Conservation (phyloP, 2,888 invertebrate genomes). For the Bedellia somnulentella region DNA sequence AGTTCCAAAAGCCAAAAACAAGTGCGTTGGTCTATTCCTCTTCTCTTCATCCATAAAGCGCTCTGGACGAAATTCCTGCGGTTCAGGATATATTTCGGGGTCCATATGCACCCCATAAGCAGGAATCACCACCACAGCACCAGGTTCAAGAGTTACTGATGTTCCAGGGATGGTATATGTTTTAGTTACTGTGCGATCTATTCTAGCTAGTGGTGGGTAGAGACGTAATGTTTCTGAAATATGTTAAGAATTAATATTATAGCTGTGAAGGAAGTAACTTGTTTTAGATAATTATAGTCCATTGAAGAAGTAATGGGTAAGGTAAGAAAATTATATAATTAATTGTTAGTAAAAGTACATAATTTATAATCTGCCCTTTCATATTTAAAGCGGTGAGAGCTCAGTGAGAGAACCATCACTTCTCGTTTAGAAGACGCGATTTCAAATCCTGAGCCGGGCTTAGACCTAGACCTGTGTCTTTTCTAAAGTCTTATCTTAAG, state of each 20-base stretch:
- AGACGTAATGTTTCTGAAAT: slow-evolving; percentile 59
- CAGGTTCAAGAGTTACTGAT: slow-evolving; percentile 37
- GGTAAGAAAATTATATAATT: neutral
- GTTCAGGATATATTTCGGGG: slow-evolving; percentile 55
- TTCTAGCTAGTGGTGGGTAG: slow-evolving; percentile 55
- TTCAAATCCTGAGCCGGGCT: too few species aligned
- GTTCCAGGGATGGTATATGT: slow-evolving; percentile 53
- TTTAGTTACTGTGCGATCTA: slow-evolving; percentile 57
- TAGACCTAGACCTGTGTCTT: too few species aligned
- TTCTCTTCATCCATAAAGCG: slow-evolving; percentile 58
- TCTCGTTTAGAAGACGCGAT: too few species aligned
- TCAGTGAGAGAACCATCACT: too few species aligned
- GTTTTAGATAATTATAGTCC: too few species aligned
- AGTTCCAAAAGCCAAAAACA: slow-evolving; percentile 56
- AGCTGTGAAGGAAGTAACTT: too few species aligned
- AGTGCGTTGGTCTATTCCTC: slow-evolving; percentile 40
- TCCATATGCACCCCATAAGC: slow-evolving; percentile 56
- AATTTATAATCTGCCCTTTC: too few species aligned
- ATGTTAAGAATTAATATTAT: too few species aligned
- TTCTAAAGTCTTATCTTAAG: too few species aligned
- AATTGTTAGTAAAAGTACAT: too few species aligned
- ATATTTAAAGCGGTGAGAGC: too few species aligned
- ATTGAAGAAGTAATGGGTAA: too few species aligned
- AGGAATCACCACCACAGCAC: slow-evolving; percentile 43
- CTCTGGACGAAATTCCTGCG: slow-evolving; percentile 52